Evolutionary conservation across 2,113 vertebrate species (phyloP).

Genomic region (Herpetotheres cachinnans): DNA sequence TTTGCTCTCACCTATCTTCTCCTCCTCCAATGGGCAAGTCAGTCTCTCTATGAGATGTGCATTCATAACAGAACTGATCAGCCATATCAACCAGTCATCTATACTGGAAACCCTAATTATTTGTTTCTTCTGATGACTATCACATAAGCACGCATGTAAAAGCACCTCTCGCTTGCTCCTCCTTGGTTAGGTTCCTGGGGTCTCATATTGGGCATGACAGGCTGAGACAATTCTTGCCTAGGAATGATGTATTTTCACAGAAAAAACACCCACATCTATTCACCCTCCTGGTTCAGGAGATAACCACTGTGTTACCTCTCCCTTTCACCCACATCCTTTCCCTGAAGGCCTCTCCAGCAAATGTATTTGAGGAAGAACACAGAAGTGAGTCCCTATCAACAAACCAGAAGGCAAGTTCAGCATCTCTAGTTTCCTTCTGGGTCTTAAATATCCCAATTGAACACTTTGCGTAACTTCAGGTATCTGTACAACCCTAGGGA

Average conservation of each 20-base stretch:
- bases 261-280: not conserved
- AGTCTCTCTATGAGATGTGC: rapidly evolving
- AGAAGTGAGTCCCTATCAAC: not conserved
- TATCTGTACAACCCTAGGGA: not conserved
- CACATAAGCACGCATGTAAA: rapidly evolving
- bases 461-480: rapidly evolving
- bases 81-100: not conserved
- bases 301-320: not conserved
- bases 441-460: not conserved
- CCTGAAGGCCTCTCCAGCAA: not conserved
- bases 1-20: not conserved
- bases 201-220: not conserved
- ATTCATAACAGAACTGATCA: not conserved
- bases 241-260: not conserved
- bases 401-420: not conserved
- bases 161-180: rapidly evolving
- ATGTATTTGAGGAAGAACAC: not conserved
- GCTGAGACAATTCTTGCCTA: not conserved
- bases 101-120: not conserved
- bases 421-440: not conserved
- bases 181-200: not conserved
- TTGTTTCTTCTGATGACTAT: not conserved
- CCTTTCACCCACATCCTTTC: not conserved
- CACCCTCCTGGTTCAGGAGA: not conserved
- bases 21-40: not conserved